Evolutionary conservation across 2,888 invertebrate species (phyloP), one percentile per base, ranked within the genome.

Genomic region (Rosalia funebris): DNA sequence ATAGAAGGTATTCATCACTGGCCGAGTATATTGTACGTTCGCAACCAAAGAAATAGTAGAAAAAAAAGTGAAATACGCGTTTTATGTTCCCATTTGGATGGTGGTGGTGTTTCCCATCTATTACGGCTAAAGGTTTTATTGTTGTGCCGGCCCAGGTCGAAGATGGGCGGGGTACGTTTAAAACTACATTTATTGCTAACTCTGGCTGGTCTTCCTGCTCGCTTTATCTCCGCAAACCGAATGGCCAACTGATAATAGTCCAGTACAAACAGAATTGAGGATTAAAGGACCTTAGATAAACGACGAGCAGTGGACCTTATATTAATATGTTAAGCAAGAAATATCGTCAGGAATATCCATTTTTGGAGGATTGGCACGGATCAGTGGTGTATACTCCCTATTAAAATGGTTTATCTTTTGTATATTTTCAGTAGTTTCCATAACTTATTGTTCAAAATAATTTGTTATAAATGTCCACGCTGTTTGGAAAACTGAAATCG

Each of bases 81-180:
- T n/a, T n/a, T n/a, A n/a, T n/a, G n/a, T n/a, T n/a, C n/a, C n/a
- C n/a, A n/a, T n/a, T n/a, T n/a, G n/a, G n/a, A n/a, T n/a, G n/a
- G n/a, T n/a, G n/a, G n/a, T n/a, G n/a, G 37, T 50, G 39, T 61
- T 63, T 66, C 73, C 73, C 76, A 76, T 77, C 74, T 75, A 76
- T 78, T 78, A 77, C 70, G 69, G 74, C 74, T 76, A 72, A 72
- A 73, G 76, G 75, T 77, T 77, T 76, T 75, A 76, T 76, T 75
- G 75, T 75, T 75, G 71, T 74, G 69, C 73, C 76, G 68, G 72
- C 75, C 73, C 75, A 72, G 74, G 75, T 74, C 75, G 71, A 37
- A 19, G 45, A 42, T 52, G 52, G 58, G 58, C 58, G 58, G 44
- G 45, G 34, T 36, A 36, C 50, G 39, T 41, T 45, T 58, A 58